These are phyloP conservation scores for Eucidaris tribuloides DNA, from an alignment of 35 echinoderm and acorn worm species.

Conservation along the genomic window DNA sequence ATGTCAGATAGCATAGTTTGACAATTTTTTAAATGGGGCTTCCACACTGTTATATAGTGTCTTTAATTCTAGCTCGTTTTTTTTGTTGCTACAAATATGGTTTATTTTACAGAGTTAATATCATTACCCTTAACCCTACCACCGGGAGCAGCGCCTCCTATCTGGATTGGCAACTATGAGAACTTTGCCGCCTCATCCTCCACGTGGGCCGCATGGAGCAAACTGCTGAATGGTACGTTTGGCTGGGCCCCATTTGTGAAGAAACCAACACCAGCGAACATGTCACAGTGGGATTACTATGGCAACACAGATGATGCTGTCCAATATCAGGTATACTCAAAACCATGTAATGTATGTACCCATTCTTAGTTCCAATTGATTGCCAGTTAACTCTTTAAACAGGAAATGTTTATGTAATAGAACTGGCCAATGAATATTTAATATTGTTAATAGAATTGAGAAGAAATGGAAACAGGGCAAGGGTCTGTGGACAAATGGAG, in stretches of 20 bases:
- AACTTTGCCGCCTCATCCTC: slow-evolving; percentile 65
- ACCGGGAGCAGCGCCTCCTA: slow-evolving; percentile 43
- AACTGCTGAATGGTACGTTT: slow-evolving; percentile 88
- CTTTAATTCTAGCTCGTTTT: neutral
- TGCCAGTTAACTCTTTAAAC: no score
- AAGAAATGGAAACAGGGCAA: neutral
- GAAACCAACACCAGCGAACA: slow-evolving; percentile 69
- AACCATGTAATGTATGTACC: neutral
- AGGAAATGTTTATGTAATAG: neutral
- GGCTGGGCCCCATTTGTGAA: slow-evolving; percentile 72
- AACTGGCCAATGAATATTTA: neutral
- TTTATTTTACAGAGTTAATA: slow-evolving; percentile 33
- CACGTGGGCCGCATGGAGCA: slow-evolving; percentile 69
- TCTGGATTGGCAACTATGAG: slow-evolving; percentile 90
- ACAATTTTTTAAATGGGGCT: no score
- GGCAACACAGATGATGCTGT: slow-evolving; percentile 58
- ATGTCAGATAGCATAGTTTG: no score
- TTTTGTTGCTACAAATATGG: neutral
- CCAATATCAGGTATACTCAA: slow-evolving; percentile 64
- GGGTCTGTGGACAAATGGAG: neutral
- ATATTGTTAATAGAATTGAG: neutral
- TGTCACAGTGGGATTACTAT: slow-evolving; percentile 93
- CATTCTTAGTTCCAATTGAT: neutral
- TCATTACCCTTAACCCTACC: slow-evolving; percentile 58
- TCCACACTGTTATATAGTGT: no score